Base-by-base conservation (phyloP, 2,113 vertebrate species). In the Dipodomys merriami region DNA sequence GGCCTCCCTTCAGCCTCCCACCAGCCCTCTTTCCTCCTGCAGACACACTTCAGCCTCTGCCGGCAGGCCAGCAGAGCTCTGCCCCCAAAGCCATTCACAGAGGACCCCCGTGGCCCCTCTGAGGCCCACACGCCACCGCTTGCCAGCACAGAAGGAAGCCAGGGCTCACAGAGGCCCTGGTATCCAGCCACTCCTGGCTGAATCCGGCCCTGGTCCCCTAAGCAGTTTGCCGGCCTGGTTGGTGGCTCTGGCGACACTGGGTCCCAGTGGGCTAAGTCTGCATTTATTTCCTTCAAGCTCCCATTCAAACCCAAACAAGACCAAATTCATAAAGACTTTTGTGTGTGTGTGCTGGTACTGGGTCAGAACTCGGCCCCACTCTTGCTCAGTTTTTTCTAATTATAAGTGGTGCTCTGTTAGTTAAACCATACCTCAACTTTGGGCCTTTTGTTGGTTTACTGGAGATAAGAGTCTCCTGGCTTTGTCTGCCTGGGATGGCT, bases 171-270 rank as follows among this genome's bases (percentile, higher is more conserved):
- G 44, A 29, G 44, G 20, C 7, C 29, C 5, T 8, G 67, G 23
- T 16, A 27, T 33, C 15, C 10, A 7, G 46, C 15, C 79, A 2
- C 11, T 23, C 60, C 0, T 19, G 68, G 60, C 44, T 12, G 22
- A 35, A 6, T 57, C 49, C 62, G 30, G 46, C 5, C 25, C 3
- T 0, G 6, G 39, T 4, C 33, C 71, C 2, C 0, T 0, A 49
- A 49, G 49, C 49, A 49, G 49, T 49, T 49, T 49, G 49, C 9
- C 10, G 12, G 10, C 49, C 49, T 49, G 49, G 49, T 49, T 49
- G 49, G 49, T 49, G 49, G 49, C 10, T 11, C 49, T 49, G 49
- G 12, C 12, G 5, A 12, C 49, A 49, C 49, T 49, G 49, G 12
- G 49, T 49, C 49, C 49, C 49, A 49, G 49, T 49, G 35, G 29